Evolutionary conservation across 2,113 vertebrate species (phyloP), one percentile per base, ranked within the genome.

Genomic region (Fulmarus glacialis): DNA sequence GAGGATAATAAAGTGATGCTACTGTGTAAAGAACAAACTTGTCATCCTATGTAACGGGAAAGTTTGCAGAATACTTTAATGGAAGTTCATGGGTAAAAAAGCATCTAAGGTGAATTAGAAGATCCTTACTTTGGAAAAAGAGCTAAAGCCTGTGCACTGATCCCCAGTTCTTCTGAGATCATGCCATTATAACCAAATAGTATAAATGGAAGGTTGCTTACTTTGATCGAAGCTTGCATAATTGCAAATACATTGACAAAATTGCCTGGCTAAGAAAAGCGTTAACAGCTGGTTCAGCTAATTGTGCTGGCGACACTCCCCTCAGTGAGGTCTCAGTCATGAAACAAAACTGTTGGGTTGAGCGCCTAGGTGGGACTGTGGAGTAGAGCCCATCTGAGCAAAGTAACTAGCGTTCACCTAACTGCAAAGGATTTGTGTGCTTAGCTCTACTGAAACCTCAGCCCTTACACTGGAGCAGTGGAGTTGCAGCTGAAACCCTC

Each of bases 221-320:
- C 48, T 15, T 40, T 23, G 26, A 50, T 59, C 0, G 0, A 38
- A 53, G 68, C 32, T 8, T 22, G n/a, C 1, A 0, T n/a, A 56
- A n/a, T 53, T 64, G 32, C 30, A 27, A 55, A n/a, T 23, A 14
- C 43, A 15, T 3, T 3, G 24, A 52, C 13, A 22, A 10, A 45
- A 42, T 1, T 34, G 45, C 42, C 29, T 9, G 45, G 70, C 48
- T 43, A 17, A 34, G 38, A 13, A 4, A 45, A 34, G 48, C 0
- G 1, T 13, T 29, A 42, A 22, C 43, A 48, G 66, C 60, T 32
- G 47, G 29, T 52, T 56, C 42, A 56, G 77, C 59, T 40, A 21
- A 3, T 9, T 6, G 40, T n/a, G 32, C 45, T 60, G 52, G 40
- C 1, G 4, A 24, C 6, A 26, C 15, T 86, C 40, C 16, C 23